Evolutionary conservation across 2,113 vertebrate species (phyloP).

Genomic region (Verasper variegatus): DNA sequence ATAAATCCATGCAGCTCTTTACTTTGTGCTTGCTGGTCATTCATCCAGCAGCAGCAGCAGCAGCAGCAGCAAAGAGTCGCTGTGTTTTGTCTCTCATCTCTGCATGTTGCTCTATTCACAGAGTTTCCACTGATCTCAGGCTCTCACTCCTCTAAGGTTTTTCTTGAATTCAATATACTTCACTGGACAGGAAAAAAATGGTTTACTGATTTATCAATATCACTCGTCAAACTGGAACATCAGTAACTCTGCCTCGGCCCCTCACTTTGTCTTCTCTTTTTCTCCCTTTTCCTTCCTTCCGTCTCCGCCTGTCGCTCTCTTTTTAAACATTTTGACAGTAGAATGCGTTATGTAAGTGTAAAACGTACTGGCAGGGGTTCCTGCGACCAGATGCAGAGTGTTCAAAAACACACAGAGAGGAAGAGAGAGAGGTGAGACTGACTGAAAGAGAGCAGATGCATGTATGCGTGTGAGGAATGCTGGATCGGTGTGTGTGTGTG

Average conservation of each 20-base stretch:
- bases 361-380: constrained; percentile 62
- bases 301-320: neutral
- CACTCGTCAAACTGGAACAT: constrained; percentile 38
- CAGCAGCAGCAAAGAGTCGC: constrained; percentile 5
- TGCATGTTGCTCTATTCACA: constrained; percentile 24
- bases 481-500: constrained; percentile 19
- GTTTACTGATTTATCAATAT: constrained; percentile 32
- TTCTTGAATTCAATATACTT: neutral
- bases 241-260: neutral
- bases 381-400: constrained; percentile 60
- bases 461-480: constrained; percentile 55
- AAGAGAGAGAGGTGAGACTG: constrained; percentile 56
- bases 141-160: neutral
- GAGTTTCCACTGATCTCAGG: constrained; percentile 3
- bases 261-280: neutral
- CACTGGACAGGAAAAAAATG: constrained; percentile 18
- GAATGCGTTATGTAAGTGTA: constrained; percentile 67
- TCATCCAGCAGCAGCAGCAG: constrained; percentile 31
- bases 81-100: constrained; percentile 30
- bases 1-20: constrained; percentile 37
- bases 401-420: constrained; percentile 42
- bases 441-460: constrained; percentile 65
- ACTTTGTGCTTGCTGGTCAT: constrained; percentile 29
- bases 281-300: neutral
- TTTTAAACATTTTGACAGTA: constrained; percentile 52